Base-by-base conservation (phyloP, 2,797 vertebrate species). In the Picus viridis region DNA sequence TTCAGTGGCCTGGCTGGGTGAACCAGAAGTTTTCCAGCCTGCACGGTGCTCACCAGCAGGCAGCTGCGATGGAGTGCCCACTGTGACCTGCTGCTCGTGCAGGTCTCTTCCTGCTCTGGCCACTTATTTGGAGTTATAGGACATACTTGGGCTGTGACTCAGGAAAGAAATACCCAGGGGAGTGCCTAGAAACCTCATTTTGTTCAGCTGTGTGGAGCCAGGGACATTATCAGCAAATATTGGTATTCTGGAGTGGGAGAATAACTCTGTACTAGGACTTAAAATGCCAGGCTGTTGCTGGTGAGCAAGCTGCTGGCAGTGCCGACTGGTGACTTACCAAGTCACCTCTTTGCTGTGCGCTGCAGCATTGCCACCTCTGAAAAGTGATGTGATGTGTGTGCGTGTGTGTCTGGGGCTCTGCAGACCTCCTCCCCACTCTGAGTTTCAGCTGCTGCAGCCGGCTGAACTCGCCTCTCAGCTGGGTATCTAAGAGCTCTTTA, bases 1-100 rank as follows among this genome's bases (percentile, higher is more conserved):
- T 96, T 94, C 2, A 45, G 93, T 86, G 95, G 97, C 94, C 92
- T 96, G 96, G 97, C 96, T 10, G 62, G 95, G 91, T 95, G 93
- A 83, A 85, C 72, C 1, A 0, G 92, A 95, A 95, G 90, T 96
- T 95, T 86, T 61, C 65, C 78, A 86, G 71, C 68, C 78, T 4
- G 69, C 2, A 3, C 0, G 4, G 30, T 2, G 39, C 62, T 76
- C 2, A 8, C 17, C 2, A 10, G 86, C 57, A 7, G 34, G 34
- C 34, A 34, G 34, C 34, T 34, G 82, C 51, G 71, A 78, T 7
- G 8, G 56, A 32, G 16, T 34, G 75, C 59, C 95, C 85, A 53
- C 56, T 14, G 7, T 0, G 4, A 69, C 41, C 24, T 8, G 17
- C 16, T 12, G 39, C 67, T 47, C 9, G 70, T 63, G 70, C 10